phyloP scores from a whole-genome alignment of 2,113 vertebrate species.

The Odobenus rosmarus region DNA sequence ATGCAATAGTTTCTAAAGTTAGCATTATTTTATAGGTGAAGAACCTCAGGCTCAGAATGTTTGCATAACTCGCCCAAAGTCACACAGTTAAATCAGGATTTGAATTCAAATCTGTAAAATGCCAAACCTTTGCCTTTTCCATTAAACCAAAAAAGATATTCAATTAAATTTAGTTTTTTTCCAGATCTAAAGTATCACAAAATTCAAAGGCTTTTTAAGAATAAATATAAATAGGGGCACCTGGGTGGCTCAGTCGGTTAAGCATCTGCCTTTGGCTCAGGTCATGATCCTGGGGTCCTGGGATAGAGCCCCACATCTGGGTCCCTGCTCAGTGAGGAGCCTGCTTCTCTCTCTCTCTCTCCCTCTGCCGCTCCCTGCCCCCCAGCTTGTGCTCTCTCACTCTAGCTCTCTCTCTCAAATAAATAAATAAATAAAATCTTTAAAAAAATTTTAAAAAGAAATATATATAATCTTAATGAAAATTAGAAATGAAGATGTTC shows the following conservation, averaged over 20 bases:
- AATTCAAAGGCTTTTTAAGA: neutral
- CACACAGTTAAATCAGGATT: neutral
- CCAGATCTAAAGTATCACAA: neutral
- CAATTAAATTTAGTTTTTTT: neutral
- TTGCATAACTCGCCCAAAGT: neutral
- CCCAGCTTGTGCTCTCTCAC: neutral
- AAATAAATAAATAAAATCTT: neutral
- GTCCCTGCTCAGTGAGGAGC: neutral
- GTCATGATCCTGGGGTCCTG: neutral
- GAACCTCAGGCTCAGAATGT: neutral
- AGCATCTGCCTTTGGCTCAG: neutral
- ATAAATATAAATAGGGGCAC: neutral
- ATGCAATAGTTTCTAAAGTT: neutral
- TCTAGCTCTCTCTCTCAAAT: neutral
- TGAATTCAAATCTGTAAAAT: neutral
- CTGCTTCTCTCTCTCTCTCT: too few relatives aligned
- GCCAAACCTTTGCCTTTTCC: neutral
- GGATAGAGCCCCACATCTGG: neutral
- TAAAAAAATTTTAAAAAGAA: neutral
- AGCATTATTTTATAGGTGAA: neutral
- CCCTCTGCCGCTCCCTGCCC: neutral
- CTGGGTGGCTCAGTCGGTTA: neutral
- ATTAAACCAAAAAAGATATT: neutral
- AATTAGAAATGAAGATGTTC: neutral
- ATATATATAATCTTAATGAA: neutral